Evolutionary conservation across 2,797 vertebrate species (phyloP).

Genomic region (Okamejei kenojei): DNA sequence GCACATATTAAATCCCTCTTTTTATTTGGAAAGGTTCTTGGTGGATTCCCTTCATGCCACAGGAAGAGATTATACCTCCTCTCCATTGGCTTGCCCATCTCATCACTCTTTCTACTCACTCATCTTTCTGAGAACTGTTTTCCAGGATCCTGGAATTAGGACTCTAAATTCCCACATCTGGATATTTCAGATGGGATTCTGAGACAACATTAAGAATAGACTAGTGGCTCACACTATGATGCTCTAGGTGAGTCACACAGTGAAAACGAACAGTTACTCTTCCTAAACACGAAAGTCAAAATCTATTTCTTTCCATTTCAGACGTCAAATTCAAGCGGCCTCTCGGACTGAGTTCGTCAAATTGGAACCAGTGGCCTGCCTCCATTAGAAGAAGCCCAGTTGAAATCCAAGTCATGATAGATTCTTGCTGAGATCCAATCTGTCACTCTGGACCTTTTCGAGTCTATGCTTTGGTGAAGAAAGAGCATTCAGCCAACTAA

Average conservation of each 20-base stretch:
- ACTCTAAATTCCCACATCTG: background rate
- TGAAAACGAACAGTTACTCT: background rate
- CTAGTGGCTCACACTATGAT: background rate
- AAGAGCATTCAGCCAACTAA: background rate
- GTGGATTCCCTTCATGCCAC: background rate
- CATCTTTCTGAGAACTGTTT: background rate
- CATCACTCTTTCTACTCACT: background rate
- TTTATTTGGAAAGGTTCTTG: background rate
- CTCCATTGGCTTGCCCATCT: background rate
- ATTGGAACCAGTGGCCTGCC: background rate
- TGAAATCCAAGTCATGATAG: background rate
- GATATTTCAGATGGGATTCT: background rate
- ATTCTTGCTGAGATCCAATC: background rate
- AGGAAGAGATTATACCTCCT: background rate
- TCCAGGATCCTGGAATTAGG: background rate
- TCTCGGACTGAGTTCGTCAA: background rate
- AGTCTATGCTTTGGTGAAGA: background rate
- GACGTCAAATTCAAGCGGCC: background rate
- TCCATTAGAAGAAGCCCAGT: background rate
- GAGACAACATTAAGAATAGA: background rate
- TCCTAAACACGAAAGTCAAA: background rate
- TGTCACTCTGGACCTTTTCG: background rate
- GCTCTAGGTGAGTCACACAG: background rate
- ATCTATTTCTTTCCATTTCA: background rate
- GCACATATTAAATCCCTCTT: background rate